Percentiles rank a stretch among this genome's conserved stretches.
Evolutionary conservation across 2,797 vertebrate genomes (phyloP).

Genomic region (Enteromius unitaeniatus): DNA sequence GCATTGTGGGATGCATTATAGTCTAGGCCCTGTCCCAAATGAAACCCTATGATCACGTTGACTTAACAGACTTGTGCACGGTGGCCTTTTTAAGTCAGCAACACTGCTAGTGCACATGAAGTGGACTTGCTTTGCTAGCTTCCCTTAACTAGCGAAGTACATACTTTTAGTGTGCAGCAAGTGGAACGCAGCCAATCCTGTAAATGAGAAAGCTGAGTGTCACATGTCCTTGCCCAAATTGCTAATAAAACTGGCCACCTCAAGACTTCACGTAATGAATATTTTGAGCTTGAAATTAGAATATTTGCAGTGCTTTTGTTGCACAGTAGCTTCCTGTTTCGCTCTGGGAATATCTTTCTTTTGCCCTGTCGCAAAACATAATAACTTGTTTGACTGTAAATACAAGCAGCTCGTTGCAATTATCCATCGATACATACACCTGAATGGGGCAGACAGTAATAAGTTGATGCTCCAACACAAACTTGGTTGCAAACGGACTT

Average conservation of each 20-base stretch:
- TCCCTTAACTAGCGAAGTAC: background rate
- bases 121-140: background rate
- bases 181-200: background rate
- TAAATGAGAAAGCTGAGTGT: background rate
- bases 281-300: background rate
- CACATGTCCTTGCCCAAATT: background rate
- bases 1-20: too few relatives aligned
- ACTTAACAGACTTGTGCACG: too few relatives aligned
- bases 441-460: conserved; percentile 10
- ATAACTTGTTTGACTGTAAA: conserved; percentile 42
- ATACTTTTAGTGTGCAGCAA: background rate
- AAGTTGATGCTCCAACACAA: conserved; percentile 1
- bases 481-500: background rate
- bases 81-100: background rate
- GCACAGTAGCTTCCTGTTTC: background rate
- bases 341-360: background rate
- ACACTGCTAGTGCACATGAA: background rate
- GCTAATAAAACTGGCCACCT: background rate
- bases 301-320: background rate
- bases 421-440: background rate
- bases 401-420: conserved; percentile 18
- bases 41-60: too few relatives aligned
- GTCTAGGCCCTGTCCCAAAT: too few relatives aligned
- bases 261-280: background rate
- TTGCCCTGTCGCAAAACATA: background rate